Evolutionary conservation across 2,797 vertebrate genomes (phyloP).

Genomic region (Sarcophilus harrisii): DNA sequence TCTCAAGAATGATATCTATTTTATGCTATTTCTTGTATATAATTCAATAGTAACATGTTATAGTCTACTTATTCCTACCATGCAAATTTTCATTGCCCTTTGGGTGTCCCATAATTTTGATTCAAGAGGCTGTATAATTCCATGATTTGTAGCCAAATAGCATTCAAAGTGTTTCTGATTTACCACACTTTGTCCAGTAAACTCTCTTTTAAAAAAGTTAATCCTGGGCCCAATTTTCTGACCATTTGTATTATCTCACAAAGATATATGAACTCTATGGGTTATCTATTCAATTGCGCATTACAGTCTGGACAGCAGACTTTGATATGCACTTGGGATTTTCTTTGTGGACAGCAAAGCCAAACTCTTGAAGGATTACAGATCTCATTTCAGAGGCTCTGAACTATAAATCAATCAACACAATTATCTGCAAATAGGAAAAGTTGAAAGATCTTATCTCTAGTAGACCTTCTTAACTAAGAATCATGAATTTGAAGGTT

Average conservation of each 20-base stretch:
- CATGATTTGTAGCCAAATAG: not conserved
- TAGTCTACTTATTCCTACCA: not conserved
- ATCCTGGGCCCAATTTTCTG: not conserved
- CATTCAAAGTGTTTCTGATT: not conserved
- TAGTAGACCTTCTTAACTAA: not conserved
- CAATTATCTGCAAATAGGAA: not conserved
- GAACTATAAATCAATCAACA: not conserved
- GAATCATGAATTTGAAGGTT: not conserved
- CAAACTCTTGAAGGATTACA: not conserved
- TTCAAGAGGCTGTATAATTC: not conserved
- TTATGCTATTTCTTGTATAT: not conserved
- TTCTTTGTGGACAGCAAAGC: not conserved
- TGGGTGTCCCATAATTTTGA: constrained; percentile 2
- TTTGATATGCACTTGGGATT: not conserved
- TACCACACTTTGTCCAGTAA: not conserved
- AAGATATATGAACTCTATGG: not conserved
- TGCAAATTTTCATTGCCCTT: not conserved
- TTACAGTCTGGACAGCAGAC: not conserved
- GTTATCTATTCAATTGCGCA: not conserved
- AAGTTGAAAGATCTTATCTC: not conserved
- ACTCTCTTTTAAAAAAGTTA: not conserved
- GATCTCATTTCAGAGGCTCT: not conserved
- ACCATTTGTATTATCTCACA: not conserved
- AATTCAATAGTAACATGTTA: not conserved
- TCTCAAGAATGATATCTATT: not conserved